Conservation (phyloP, 1,140 invertebrate species). For the Aleiodes sp. region DNA sequence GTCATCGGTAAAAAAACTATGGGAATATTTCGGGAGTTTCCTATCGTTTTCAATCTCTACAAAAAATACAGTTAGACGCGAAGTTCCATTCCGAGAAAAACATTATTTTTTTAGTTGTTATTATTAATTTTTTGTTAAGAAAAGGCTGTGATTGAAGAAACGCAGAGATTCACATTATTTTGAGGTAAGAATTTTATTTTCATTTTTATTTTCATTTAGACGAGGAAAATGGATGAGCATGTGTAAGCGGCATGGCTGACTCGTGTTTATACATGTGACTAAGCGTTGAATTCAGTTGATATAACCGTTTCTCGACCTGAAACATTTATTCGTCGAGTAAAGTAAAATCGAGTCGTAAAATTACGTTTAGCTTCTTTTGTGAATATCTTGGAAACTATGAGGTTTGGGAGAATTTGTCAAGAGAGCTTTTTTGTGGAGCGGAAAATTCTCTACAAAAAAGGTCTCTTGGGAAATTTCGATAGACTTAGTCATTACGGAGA, state of each 20-base stretch:
- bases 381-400: too few species aligned
- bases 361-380: too few species aligned
- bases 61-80: constrained; percentile 50
- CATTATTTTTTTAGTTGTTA: neutral
- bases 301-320: neutral
- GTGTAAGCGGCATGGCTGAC: neutral
- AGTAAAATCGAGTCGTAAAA: too few species aligned
- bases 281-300: neutral
- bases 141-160: neutral
- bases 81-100: neutral
- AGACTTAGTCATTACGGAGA: too few species aligned
- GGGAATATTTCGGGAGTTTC: constrained; percentile 55
- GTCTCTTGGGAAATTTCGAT: too few species aligned
- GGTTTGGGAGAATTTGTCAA: too few species aligned
- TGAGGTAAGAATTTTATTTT: neutral
- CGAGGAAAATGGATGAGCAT: neutral
- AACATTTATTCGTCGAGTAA: neutral
- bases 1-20: constrained; percentile 29
- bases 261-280: neutral
- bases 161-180: neutral
- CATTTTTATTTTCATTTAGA: neutral
- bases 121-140: neutral
- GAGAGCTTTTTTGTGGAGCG: too few species aligned
- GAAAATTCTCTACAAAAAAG: too few species aligned
- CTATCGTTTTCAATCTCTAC: constrained; percentile 55